Evolutionary conservation across 2,888 invertebrate genomes (phyloP).

Genomic region (Drosophila infuscata): DNA sequence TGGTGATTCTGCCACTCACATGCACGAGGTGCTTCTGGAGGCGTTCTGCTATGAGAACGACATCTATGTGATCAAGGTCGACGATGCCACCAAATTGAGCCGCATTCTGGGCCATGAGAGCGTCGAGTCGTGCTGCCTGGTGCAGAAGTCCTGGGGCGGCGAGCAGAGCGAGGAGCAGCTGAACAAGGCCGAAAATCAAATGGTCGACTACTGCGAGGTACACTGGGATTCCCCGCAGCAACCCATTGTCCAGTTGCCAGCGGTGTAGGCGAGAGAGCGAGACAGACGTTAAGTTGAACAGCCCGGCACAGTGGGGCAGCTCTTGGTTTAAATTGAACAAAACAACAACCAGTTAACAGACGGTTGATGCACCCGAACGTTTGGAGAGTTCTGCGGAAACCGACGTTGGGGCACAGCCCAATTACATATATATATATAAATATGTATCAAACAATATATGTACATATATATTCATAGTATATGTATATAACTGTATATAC

Average conservation of each 20-base stretch:
- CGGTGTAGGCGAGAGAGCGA: constrained; percentile 85
- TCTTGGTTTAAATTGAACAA: constrained; percentile 51
- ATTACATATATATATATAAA: constrained; percentile 40
- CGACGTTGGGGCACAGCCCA: constrained; percentile 62
- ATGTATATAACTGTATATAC: constrained; percentile 54
- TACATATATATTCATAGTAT: constrained; percentile 26
- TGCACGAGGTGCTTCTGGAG: constrained; percentile 91
- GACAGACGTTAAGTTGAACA: constrained; percentile 57
- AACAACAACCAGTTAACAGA: constrained; percentile 53
- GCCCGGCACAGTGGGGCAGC: constrained; percentile 69
- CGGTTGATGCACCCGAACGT: constrained; percentile 74
- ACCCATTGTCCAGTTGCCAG: constrained; percentile 89
- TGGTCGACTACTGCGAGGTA: constrained; percentile 89
- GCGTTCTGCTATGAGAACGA: constrained; percentile 93
- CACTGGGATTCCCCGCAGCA: constrained; percentile 88
- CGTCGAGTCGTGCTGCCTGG: constrained; percentile 86
- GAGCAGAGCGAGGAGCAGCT: constrained; percentile 85
- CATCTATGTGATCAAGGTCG: constrained; percentile 90
- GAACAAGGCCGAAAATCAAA: constrained; percentile 87
- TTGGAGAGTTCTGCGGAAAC: constrained; percentile 77
- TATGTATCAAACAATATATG: constrained; percentile 29
- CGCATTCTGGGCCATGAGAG: constrained; percentile 86
- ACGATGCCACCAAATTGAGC: constrained; percentile 86
- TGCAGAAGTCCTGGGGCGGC: constrained; percentile 84
- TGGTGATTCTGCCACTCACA: constrained; percentile 91